Conservation (phyloP, 2,113 vertebrate species). For the Meleagris gallopavo region DNA sequence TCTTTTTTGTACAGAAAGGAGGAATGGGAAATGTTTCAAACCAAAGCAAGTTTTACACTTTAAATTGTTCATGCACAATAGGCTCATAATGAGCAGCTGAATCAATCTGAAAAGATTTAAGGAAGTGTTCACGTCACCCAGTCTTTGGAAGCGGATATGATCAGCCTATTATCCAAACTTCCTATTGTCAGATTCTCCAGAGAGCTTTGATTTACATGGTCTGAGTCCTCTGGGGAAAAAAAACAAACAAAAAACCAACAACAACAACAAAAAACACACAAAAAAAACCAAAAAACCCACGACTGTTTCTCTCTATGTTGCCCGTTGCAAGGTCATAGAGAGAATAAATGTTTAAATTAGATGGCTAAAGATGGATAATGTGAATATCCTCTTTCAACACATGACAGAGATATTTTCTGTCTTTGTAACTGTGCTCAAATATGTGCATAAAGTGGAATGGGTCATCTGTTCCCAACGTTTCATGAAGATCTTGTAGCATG, state of each 20-base stretch:
- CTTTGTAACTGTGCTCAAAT: neutral
- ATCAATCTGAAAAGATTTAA: neutral
- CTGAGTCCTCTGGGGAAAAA: neutral
- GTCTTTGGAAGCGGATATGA: neutral
- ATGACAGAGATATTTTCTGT: neutral
- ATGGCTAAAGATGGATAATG: neutral
- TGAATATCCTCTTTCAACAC: neutral
- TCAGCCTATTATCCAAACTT: constrained; percentile 7
- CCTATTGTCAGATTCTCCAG: neutral
- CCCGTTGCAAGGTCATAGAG: neutral
- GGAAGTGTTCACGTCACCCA: neutral
- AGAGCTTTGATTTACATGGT: neutral
- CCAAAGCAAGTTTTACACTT: constrained; percentile 15
- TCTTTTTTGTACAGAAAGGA: constrained; percentile 3
- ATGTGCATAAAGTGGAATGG: neutral
- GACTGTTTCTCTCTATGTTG: neutral
- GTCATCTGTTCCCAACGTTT: neutral
- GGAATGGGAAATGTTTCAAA: constrained; percentile 33
- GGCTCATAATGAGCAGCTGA: constrained; percentile 41
- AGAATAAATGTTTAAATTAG: neutral
- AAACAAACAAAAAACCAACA: neutral
- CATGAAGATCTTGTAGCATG: neutral
- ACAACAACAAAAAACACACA: neutral
- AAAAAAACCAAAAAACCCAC: neutral
- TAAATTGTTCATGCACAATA: neutral